Evolutionary conservation across 2,113 vertebrate genomes (phyloP).

Genomic region (Myxocyprinus asiaticus): DNA sequence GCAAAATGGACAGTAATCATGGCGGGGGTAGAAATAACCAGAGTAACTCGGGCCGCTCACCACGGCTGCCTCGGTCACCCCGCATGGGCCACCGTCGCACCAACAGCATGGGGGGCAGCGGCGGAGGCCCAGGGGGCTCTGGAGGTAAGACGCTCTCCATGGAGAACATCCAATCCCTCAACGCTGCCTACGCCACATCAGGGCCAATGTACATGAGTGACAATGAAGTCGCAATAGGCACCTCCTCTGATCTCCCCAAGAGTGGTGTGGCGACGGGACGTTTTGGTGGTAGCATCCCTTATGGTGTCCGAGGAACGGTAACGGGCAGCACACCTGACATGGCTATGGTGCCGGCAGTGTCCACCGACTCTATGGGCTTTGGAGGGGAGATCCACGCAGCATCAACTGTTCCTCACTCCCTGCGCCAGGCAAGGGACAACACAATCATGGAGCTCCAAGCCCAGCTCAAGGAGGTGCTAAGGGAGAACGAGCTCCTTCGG

Average conservation of each 20-base stretch:
- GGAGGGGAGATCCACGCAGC: slow-evolving; percentile 96
- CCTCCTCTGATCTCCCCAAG: slow-evolving; percentile 87
- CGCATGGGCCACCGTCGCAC: slow-evolving; percentile 94
- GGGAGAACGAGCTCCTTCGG: slow-evolving; percentile 90
- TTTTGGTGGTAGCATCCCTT: slow-evolving; percentile 87
- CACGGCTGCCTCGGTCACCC: slow-evolving; percentile 91
- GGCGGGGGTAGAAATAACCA: slow-evolving; percentile 77
- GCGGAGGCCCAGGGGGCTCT: slow-evolving; percentile 80
- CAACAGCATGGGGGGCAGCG: slow-evolving; percentile 94
- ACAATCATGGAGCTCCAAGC: slow-evolving; percentile 96
- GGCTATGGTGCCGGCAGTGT: slow-evolving; percentile 78
- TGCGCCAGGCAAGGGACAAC: slow-evolving; percentile 94
- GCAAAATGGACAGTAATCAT: slow-evolving; percentile 85
- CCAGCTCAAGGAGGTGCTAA: slow-evolving; percentile 92
- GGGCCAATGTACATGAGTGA: slow-evolving; percentile 98
- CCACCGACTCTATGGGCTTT: slow-evolving; percentile 89
- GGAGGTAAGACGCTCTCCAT: slow-evolving; percentile 96
- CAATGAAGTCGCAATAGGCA: slow-evolving; percentile 87
- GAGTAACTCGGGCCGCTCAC: slow-evolving; percentile 90
- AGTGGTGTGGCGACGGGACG: slow-evolving; percentile 87
- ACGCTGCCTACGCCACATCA: slow-evolving; percentile 94
- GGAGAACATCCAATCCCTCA: slow-evolving; percentile 98
- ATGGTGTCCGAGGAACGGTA: slow-evolving; percentile 87
- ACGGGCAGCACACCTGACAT: slow-evolving; percentile 98
- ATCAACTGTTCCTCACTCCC: slow-evolving; percentile 94